Base-by-base conservation (phyloP, 2,888 invertebrate genomes). In the Timema podura region DNA sequence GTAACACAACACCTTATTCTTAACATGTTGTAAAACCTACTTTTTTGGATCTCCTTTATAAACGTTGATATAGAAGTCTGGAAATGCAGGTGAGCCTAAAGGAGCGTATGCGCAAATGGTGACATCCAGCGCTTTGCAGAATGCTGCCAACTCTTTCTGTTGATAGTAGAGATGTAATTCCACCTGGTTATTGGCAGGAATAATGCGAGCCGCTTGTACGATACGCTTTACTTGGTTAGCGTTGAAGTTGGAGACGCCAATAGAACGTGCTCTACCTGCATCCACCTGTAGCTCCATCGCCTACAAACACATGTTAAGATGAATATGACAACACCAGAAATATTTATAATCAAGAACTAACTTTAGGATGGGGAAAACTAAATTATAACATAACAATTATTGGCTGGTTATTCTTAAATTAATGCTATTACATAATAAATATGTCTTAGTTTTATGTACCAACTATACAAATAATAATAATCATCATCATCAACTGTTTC, bases 161-260 rank as follows among this genome's bases (percentile, higher is more conserved):
- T 80, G 81, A 72, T 82, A 81, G 75, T 82, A 81, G 5, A 81
- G 78, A 73, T 83, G 80, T 46, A 81, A 75, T 75, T 83, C 83
- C 51, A 91, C 85, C 80, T 89, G 84, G 70, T 89, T 78, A 80
- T 82, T 83, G 67, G 88, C 85, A 57, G 90, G 93, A 72, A 85
- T 86, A 68, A 92, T 84, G 68, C 81, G 83, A 5, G 87, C 85
- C 61, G 83, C 84, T 46, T 85, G 82, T 57, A 89, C 78, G 69
- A 95, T 81, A 68, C 89, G 84, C 67, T 84, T 82, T 70, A 95
- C 85, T 82, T 96, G 96, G 44, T 84, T 83, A 47, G 82, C 82
- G 79, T 90, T 94, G 79, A 93, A 89, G 80, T 96, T 96, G 0
- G 95, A 96, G 5, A 96, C 79, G 0, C 96, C 96, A 76, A 96